phyloP scores from a whole-genome alignment of 2,888 invertebrate genomes.

The Abrostola triplasia region DNA sequence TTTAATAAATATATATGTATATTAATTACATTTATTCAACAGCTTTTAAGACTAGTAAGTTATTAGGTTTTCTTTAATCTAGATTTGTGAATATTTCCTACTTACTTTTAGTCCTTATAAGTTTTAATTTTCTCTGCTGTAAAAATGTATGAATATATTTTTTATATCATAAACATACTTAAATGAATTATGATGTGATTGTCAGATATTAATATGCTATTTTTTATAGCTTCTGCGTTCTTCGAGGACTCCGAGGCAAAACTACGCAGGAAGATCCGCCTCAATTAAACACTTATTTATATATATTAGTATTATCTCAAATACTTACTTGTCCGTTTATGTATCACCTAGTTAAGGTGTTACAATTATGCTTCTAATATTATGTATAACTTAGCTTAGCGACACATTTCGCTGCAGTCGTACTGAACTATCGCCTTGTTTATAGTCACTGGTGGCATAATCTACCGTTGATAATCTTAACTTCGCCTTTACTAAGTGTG shows the following conservation, averaged over 20 bases:
- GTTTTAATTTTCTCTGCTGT: too few species aligned
- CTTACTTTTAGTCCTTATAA: too few species aligned
- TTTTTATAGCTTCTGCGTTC: slow-evolving; percentile 67
- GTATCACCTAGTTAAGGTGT: slow-evolving; percentile 4
- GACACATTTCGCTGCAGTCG: neutral
- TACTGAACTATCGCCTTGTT: neutral
- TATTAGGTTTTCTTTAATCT: too few species aligned
- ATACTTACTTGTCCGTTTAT: slow-evolving; percentile 25
- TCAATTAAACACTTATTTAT: slow-evolving; percentile 14
- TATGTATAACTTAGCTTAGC: neutral
- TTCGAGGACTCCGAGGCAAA: slow-evolving; percentile 70
- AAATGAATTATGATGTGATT: too few species aligned
- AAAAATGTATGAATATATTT: too few species aligned
- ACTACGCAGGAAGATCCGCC: slow-evolving; percentile 41
- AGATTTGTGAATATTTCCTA: too few species aligned
- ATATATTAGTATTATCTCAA: slow-evolving; percentile 30
- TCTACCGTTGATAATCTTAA: slow-evolving; percentile 1
- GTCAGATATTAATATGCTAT: slow-evolving; percentile 20
- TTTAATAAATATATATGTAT: too few species aligned
- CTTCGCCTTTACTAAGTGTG: neutral
- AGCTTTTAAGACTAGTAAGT: too few species aligned
- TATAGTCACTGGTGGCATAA: neutral
- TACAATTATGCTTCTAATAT: neutral
- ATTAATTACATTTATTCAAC: too few species aligned
- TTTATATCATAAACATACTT: too few species aligned